These are phyloP conservation scores for Orestias chungarensis DNA, from an alignment of 2,797 vertebrate species.

Conservation along the genomic window DNA sequence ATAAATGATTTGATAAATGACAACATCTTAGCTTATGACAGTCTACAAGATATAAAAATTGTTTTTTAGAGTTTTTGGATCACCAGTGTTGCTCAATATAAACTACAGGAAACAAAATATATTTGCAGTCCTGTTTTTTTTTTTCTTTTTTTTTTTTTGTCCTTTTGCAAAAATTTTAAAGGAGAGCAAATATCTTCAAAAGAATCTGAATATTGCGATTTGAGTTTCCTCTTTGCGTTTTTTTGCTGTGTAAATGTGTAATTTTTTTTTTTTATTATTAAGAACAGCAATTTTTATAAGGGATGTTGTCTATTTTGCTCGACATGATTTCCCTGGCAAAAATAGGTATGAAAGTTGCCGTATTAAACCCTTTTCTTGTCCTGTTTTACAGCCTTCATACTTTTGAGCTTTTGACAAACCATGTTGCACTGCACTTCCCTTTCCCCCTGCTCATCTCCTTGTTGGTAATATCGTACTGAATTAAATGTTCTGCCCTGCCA, in stretches of 20 bases:
- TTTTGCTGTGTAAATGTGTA: neutral
- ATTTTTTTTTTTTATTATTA: neutral
- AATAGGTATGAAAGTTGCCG: slow-evolving; percentile 36
- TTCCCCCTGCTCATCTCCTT: slow-evolving; percentile 46
- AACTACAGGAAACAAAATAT: neutral
- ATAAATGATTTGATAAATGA: neutral
- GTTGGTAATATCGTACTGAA: slow-evolving; percentile 69
- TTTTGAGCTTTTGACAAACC: slow-evolving; percentile 50
- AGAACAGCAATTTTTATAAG: neutral
- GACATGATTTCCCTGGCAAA: slow-evolving; percentile 9
- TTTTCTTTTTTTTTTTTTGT: no score
- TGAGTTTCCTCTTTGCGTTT: neutral
- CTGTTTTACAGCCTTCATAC: slow-evolving; percentile 43
- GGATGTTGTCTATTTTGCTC: neutral
- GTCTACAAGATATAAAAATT: neutral
- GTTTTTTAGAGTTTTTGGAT: neutral
- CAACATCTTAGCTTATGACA: neutral
- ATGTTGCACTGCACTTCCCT: slow-evolving; percentile 33
- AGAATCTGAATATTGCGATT: no score
- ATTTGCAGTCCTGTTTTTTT: no score
- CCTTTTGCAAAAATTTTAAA: no score
- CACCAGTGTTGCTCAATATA: neutral
- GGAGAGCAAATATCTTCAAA: neutral
- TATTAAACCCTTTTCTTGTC: slow-evolving; percentile 52
- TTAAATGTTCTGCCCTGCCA: slow-evolving; percentile 75